Percentiles rank a stretch among this genome's conserved stretches.
phyloP scores from a whole-genome alignment of 2,113 vertebrate genomes.

The Polypterus bichir region DNA sequence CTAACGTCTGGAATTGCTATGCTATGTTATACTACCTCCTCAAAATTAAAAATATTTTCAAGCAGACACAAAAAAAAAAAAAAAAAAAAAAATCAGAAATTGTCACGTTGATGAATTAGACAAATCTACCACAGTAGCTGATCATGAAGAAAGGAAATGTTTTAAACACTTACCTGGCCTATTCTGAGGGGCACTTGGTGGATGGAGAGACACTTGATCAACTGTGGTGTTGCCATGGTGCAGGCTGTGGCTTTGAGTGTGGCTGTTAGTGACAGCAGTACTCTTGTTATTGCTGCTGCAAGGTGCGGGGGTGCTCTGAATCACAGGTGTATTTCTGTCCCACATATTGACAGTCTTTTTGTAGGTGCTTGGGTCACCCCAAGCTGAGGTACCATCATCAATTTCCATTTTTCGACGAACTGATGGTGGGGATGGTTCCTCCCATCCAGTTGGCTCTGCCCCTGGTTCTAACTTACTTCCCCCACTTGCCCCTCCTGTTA shows the following conservation, averaged over 20 bases:
- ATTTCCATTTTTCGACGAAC: constrained; percentile 96
- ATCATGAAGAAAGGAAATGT: too few species aligned
- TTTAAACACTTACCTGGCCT: constrained; percentile 36
- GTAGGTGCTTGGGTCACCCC: constrained; percentile 83
- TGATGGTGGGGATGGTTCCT: constrained; percentile 89
- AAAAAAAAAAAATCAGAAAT: too few species aligned
- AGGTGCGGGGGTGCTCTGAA: constrained; percentile 47
- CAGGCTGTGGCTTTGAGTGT: constrained; percentile 41
- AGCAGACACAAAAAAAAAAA: too few species aligned
- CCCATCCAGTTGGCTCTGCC: constrained; percentile 84
- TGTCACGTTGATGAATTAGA: too few species aligned
- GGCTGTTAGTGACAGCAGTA: constrained; percentile 26
- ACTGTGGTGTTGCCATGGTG: constrained; percentile 55
- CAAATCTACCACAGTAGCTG: too few species aligned
- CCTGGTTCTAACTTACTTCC: constrained; percentile 57
- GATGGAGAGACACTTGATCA: constrained; percentile 62
- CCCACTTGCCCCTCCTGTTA: constrained; percentile 29
- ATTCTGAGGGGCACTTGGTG: constrained; percentile 61
- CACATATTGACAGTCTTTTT: constrained; percentile 92
- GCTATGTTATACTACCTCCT: too few species aligned
- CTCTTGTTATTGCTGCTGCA: constrained; percentile 28
- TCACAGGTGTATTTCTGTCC: constrained; percentile 85
- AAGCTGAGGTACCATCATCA: constrained; percentile 94
- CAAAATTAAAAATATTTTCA: too few species aligned
- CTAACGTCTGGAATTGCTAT: too few species aligned